Evolutionary conservation across 2,113 vertebrate species (phyloP).

Genomic region (Trinectes maculatus): DNA sequence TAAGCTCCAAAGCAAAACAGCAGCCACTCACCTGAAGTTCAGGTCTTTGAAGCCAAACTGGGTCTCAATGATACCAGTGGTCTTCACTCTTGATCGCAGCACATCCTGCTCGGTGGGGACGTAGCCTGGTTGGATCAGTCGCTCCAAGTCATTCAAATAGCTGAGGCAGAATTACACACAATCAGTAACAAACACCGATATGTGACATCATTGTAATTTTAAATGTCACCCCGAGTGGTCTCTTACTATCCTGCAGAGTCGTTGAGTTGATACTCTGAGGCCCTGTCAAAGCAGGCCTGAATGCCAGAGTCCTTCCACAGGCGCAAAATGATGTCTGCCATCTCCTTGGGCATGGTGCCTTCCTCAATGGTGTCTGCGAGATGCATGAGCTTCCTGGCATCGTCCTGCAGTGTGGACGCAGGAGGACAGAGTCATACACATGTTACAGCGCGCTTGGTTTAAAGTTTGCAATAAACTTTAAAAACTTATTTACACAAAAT

Average conservation of each 20-base stretch:
- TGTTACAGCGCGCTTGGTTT: not conserved
- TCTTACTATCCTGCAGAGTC: slow-evolving; percentile 96
- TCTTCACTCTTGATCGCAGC: slow-evolving; percentile 96
- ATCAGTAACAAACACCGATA: not conserved
- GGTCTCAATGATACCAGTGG: slow-evolving; percentile 96
- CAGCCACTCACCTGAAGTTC: slow-evolving; percentile 88
- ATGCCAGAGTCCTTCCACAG: slow-evolving; percentile 96
- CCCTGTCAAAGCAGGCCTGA: slow-evolving; percentile 92
- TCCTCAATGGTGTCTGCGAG: slow-evolving; percentile 97
- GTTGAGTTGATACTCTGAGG: slow-evolving; percentile 98
- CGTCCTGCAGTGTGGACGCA: slow-evolving; percentile 82
- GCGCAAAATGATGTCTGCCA: slow-evolving; percentile 92
- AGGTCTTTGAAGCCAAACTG: slow-evolving; percentile 96
- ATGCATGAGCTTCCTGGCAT: slow-evolving; percentile 93
- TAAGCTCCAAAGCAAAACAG: too few relatives aligned
- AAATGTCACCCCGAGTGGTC: not conserved
- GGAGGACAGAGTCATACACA: not conserved
- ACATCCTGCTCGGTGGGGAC: slow-evolving; percentile 97
- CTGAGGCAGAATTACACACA: slow-evolving; percentile 65
- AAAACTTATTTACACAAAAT: not conserved
- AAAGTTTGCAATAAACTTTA: not conserved
- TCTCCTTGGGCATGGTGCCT: slow-evolving; percentile 95
- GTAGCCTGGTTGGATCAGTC: slow-evolving; percentile 90
- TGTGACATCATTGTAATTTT: not conserved
- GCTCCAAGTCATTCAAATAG: slow-evolving; percentile 93